Evolutionary conservation across 2,797 vertebrate species (phyloP).

Genomic region (Malurus leucopterus): DNA sequence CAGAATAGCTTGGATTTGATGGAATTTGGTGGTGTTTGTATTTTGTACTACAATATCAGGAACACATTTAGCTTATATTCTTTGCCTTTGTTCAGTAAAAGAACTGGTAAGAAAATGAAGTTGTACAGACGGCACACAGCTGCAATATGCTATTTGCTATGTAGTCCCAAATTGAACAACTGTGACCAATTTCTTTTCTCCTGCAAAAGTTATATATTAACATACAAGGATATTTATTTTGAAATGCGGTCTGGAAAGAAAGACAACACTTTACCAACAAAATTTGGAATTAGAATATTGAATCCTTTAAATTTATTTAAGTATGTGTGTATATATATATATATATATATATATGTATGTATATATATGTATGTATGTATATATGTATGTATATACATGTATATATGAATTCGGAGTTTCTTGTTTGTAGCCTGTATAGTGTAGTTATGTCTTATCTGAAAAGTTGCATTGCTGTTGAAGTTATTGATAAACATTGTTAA

Average conservation of each 20-base stretch:
- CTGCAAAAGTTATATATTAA: not conserved
- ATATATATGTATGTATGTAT: not conserved
- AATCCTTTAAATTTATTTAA: not conserved
- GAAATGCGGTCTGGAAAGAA: not conserved
- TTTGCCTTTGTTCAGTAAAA: not conserved
- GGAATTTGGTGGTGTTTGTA: not conserved
- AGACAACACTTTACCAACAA: not conserved
- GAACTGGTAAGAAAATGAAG: not conserved
- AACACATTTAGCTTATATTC: not conserved
- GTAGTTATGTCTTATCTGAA: not conserved
- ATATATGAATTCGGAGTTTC: not conserved
- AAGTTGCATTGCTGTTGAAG: not conserved
- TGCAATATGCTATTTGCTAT: not conserved
- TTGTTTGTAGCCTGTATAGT: not conserved
- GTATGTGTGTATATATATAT: not conserved
- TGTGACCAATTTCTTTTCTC: not conserved
- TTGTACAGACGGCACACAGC: not conserved
- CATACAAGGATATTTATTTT: not conserved
- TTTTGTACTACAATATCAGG: not conserved
- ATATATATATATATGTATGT: accelerated
- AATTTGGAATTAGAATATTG: not conserved
- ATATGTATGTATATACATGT: accelerated
- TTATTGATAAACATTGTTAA: not conserved
- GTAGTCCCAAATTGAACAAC: not conserved
- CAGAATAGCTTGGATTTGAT: not conserved